phyloP scores from a whole-genome alignment of 2,113 vertebrate species.

The Hyla sarda region DNA sequence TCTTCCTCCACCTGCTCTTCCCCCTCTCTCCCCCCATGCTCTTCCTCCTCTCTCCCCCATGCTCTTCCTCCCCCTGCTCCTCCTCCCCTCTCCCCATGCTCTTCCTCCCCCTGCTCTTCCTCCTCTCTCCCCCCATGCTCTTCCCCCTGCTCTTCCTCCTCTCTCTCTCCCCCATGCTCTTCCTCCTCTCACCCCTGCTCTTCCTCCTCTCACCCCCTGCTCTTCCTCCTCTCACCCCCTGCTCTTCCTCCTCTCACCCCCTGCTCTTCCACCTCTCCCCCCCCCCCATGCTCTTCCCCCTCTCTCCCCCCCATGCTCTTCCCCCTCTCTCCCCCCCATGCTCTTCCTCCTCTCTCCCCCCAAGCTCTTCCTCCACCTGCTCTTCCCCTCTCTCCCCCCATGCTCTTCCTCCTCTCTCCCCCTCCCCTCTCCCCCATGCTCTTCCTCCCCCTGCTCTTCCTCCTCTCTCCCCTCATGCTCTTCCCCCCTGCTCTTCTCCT shows the following conservation, averaged over 20 bases:
- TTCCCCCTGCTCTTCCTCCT: neutral
- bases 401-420: no score
- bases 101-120: slow-evolving; percentile 22
- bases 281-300: no score
- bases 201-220: no score
- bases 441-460: slow-evolving; percentile 22
- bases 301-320: no score
- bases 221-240: neutral
- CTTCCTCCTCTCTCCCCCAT: no score
- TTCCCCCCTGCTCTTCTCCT: neutral
- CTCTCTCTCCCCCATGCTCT: no score
- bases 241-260: neutral
- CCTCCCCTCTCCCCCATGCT: neutral
- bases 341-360: neutral
- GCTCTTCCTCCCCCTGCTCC: neutral
- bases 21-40: neutral
- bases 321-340: neutral
- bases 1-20: neutral
- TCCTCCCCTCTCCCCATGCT: neutral
- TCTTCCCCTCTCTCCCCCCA: neutral
- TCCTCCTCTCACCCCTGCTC: no score
- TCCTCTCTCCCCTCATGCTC: neutral
- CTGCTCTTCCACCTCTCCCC: no score
- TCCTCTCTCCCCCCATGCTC: neutral
- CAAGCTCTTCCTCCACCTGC: neutral